Evolutionary conservation across 2,797 vertebrate genomes (phyloP).

Genomic region (Melanotaenia boesemani): DNA sequence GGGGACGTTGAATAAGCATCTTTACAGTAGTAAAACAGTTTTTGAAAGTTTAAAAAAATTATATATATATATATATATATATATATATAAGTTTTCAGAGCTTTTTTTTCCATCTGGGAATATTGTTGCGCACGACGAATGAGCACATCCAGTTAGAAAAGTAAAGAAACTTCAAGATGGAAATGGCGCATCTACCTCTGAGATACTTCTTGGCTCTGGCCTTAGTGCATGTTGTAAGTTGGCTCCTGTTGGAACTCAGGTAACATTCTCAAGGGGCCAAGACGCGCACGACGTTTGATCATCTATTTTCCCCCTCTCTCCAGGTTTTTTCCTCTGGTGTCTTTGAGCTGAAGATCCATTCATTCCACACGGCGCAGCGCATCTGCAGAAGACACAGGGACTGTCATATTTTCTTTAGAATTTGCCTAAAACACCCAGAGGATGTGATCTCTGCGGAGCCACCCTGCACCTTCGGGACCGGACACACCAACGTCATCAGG

Average conservation of each 20-base stretch:
- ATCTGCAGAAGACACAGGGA: conserved; percentile 79
- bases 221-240: conserved; percentile 80
- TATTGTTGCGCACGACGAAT: conserved; percentile 48
- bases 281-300: conserved; percentile 3
- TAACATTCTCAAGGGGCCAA: neutral
- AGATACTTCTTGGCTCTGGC: conserved; percentile 70
- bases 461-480: conserved; percentile 88
- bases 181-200: conserved; percentile 75
- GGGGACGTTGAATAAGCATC: neutral
- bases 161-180: conserved; percentile 17
- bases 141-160: conserved; percentile 35
- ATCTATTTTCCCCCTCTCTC: neutral
- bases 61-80: no score
- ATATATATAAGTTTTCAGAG: neutral
- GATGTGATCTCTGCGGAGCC: conserved; percentile 86
- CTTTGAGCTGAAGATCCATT: conserved; percentile 90
- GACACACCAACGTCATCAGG: conserved; percentile 84
- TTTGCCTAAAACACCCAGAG: conserved; percentile 89
- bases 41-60: conserved; percentile 24
- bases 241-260: neutral
- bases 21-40: conserved; percentile 37
- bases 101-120: conserved; percentile 23
- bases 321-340: conserved; percentile 86
- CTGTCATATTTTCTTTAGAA: conserved; percentile 89
- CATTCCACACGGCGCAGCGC: conserved; percentile 82